Base-by-base conservation (phyloP, 2,888 invertebrate genomes). In the Macrostomum cliftonense region DNA sequence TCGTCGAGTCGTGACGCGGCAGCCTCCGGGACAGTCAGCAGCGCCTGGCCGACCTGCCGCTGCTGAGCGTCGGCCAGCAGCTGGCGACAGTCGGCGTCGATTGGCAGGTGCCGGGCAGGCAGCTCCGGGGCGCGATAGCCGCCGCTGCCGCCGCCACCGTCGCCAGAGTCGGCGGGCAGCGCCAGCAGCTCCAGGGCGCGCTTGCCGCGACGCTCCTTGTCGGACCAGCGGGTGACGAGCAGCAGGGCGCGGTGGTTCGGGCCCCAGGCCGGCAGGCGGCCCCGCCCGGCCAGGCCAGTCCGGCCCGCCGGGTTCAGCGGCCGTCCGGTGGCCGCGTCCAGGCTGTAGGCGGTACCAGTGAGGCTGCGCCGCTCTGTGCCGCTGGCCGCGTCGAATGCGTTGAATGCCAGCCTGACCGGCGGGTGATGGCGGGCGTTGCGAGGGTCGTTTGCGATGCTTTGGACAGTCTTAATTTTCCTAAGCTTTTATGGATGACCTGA, bases 31-130 rank as follows among this genome's bases (percentile, higher is more conserved):
- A 28, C 28, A 4, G 28, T 28, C 28, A 28, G 28, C 28, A 9
- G 28, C 28, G 28, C 28, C 28, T 28, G 28, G 28, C 28, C 28
- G 28, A 4, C 28, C 28, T 28, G 28, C 28, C 28, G 28, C 28
- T 28, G 28, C 28, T 89, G 93, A 91, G 93, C 43, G 89, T 89
- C 49, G 79, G 91, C 52, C 77, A 93, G 64, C 89, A 93, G 49
- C 91, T 93, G 59, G 78, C 93, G 46, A 91, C 93, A 65, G 91
- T 93, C 76, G 93, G 93, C 74, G 91, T 89, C 2, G 91, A 91
- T 78, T 91, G 93, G 89, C 91, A 91, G 70, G 88, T 88, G 71
- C 89, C 91, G 0, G 93, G 93, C 91, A 91, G 91, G 36, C 89
- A 93, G 72, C 77, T 93, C 74, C 85, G 86, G 65, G 78, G 84